A percentile compares a stretch with the other conserved stretches of the same genome.
Evolutionary conservation across 2,113 vertebrate species (phyloP).

Genomic region (Perca schrenkii): DNA sequence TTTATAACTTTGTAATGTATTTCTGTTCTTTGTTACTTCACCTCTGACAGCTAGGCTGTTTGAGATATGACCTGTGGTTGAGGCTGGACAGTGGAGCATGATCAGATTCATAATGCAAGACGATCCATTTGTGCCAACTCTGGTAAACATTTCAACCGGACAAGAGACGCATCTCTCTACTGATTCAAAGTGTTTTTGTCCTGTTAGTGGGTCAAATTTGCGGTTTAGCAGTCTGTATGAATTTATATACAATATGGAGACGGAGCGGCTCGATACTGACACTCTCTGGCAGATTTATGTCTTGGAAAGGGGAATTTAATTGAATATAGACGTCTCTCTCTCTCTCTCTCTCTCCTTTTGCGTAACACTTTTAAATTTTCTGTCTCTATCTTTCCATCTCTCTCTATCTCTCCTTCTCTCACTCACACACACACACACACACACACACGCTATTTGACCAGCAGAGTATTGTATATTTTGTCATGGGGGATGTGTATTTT

Average conservation of each 20-base stretch:
- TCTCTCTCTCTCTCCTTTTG: neutral
- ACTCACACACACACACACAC: neutral
- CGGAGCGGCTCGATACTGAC: constrained; percentile 80
- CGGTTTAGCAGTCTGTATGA: neutral
- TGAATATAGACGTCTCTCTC: neutral
- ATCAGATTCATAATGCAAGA: too few species aligned
- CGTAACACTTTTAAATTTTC: neutral
- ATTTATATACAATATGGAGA: constrained; percentile 23
- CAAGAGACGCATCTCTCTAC: neutral
- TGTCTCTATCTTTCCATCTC: neutral
- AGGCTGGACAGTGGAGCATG: neutral
- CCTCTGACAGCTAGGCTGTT: neutral
- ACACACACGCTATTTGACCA: neutral
- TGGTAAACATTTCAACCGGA: neutral
- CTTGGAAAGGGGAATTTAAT: constrained; percentile 25
- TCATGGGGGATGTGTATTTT: constrained; percentile 10
- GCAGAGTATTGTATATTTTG: constrained; percentile 20
- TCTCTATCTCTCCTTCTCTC: neutral
- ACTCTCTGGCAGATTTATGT: constrained; percentile 77
- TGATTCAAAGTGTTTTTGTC: neutral
- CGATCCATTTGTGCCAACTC: neutral
- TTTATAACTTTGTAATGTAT: neutral
- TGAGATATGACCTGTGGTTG: neutral
- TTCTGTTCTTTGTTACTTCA: neutral
- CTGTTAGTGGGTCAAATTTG: neutral